Base-by-base conservation (phyloP, 2,113 vertebrate genomes). In the Dromas ardeola region DNA sequence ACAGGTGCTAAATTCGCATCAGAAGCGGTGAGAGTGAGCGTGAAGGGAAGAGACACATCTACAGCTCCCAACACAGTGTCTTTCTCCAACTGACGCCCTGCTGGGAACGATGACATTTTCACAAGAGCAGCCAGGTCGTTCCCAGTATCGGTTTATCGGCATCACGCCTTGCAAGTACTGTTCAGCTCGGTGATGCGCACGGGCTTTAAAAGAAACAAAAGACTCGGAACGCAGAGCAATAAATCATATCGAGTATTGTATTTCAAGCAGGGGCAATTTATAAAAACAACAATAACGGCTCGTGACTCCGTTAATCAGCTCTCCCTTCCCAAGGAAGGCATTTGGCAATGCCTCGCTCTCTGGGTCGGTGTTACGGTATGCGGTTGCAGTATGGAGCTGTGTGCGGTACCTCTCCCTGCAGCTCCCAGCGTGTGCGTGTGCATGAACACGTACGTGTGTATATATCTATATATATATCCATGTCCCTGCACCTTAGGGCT, bases 321-420 rank as follows among this genome's bases (percentile, higher is more conserved):
- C 59, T 56, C 52, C 58, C 53, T 66, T 62, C 20, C 36, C 32
- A 10, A 49, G 45, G 3, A 23, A 26, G 38, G 69, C 38, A 5
- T 26, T 6, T 3, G 40, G 69, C 42, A 38, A 10, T 7, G 36
- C 61, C 83, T 34, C 1, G 4, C 42, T 23, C 47, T 22, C 49
- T 0, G 26, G 65, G 42, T 1, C 26, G 38, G 29, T 6, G 67
- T 19, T 13, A n/a, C 1, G 19, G 59, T 15, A 61, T 19, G 66
- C 15, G 6, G 58, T 0, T 11, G 34, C 10, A 34, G 21, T 3
- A 34, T 3, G 4, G 15, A 10, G 73, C 61, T 45, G 56, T 2
- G 16, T 1, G 17, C 1, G 11, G 56, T 5, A 47, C 62, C 73
- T 50, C 88, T 79, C 36, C 55, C 66, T 30, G 34, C 53, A 10